Base-by-base conservation (phyloP, 2,888 invertebrate genomes). In the Cephalotes varians region DNA sequence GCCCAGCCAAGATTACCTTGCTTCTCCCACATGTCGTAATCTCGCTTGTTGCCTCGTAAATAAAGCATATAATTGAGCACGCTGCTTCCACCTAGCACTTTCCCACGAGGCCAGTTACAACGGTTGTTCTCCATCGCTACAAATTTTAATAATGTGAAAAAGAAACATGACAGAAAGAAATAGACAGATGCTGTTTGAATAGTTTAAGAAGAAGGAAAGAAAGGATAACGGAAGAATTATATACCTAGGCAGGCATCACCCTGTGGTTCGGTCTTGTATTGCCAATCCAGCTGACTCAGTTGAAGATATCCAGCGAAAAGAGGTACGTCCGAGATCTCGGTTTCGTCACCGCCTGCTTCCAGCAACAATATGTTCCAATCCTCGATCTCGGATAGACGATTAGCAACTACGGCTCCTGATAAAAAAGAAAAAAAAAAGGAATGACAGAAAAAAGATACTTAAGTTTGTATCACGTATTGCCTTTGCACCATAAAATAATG, bases 51-150 rank as follows among this genome's bases (percentile, higher is more conserved):
- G 0, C 99, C 99, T 80, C 98, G 95, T 4, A 98, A 95, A 92
- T 99, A 99, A 0, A 98, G 95, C 98, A 99, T 98, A 94, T 98
- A 98, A 94, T 99, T 99, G 0, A 98, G 95, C 0, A 98, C 98
- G 49, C 97, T 18, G 97, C 97, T 0, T 0, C 99, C 99, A 0
- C 99, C 99, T 2, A 99, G 95, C 0, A 98, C 98, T 94, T 98
- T 98, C 0, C 99, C 98, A 28, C 99, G 95, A 0, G 98, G 98
- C 98, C 98, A 98, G 94, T 98, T 98, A 94, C 98, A 98, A 44
- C 98, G 96, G 9, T 97, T 96, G 49, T 96, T 96, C 91, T 96
- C 96, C 98, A 98, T 98, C 6, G 97, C 98, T 98, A 87, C 2
- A 85, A 84, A 28, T 44, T 31, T 67, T 21, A 9, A 25, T 71